These are phyloP conservation scores for Elysia crispata DNA, from an alignment of 2,888 invertebrate species.

Conservation along the genomic window DNA sequence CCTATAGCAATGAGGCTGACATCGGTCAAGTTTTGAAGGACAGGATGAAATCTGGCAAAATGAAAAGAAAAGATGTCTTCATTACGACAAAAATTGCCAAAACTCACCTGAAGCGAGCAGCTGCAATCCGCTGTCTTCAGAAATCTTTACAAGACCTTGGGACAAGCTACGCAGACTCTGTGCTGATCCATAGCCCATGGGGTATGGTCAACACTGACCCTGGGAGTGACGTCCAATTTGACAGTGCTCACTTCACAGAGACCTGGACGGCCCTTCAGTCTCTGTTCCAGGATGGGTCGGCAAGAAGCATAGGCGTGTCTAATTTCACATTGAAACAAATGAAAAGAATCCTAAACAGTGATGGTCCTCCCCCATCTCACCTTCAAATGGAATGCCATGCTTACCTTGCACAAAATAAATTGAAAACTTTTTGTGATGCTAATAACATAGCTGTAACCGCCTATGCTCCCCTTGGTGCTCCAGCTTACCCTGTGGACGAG, in stretches of 20 bases:
- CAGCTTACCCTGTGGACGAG: conserved; percentile 42
- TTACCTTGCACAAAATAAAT: conserved; percentile 60
- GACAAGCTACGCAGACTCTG: conserved; percentile 62
- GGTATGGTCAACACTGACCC: conserved; percentile 58
- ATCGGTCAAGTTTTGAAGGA: conserved; percentile 59
- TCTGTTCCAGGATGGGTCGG: conserved; percentile 54
- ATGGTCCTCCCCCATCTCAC: conserved; percentile 60
- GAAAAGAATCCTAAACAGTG: conserved; percentile 55
- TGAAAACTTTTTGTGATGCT: conserved; percentile 58
- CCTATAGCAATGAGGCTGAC: conserved; percentile 63
- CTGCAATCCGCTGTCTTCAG: conserved; percentile 55
- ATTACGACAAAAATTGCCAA: conserved; percentile 64
- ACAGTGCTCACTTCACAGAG: conserved; percentile 56
- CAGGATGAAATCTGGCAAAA: conserved; percentile 56
- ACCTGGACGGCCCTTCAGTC: conserved; percentile 64
- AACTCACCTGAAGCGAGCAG: conserved; percentile 52
- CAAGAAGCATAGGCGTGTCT: conserved; percentile 64
- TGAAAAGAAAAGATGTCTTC: conserved; percentile 62
- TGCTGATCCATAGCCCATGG: conserved; percentile 69
- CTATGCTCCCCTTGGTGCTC: conserved; percentile 63
- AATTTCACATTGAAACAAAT: conserved; percentile 65
- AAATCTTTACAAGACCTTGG: conserved; percentile 62
- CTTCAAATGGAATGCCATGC: conserved; percentile 68
- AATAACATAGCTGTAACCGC: conserved; percentile 61
- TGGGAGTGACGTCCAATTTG: conserved; percentile 54